Conservation (phyloP, 2,797 vertebrate genomes). For the Picus viridis region DNA sequence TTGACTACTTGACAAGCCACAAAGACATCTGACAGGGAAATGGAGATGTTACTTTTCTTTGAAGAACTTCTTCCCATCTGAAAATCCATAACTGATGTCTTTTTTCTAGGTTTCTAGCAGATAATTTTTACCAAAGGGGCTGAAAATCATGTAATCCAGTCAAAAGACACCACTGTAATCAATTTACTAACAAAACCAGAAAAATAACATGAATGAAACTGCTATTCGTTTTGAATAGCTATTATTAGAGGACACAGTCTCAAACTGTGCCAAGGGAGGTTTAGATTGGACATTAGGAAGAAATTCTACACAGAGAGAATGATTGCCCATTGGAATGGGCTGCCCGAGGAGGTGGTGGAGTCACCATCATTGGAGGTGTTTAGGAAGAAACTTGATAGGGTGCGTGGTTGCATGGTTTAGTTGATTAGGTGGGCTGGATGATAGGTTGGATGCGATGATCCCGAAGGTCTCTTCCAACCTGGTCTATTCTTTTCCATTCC, state of each 20-base stretch:
- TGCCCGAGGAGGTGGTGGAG: too few relatives aligned
- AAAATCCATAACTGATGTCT: background rate
- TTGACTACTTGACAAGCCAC: background rate
- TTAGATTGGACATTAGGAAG: too few relatives aligned
- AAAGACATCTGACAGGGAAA: background rate
- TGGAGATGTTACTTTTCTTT: background rate
- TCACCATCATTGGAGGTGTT: too few relatives aligned
- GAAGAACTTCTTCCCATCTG: background rate
- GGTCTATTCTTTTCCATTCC: too few relatives aligned
- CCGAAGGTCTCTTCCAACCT: too few relatives aligned
- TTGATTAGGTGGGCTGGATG: too few relatives aligned
- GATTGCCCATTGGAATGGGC: too few relatives aligned
- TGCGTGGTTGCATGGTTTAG: too few relatives aligned
- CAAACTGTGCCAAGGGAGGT: too few relatives aligned
- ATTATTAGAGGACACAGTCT: background rate
- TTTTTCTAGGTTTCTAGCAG: background rate
- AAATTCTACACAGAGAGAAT: too few relatives aligned
- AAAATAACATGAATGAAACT: background rate
- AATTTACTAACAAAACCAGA: background rate
- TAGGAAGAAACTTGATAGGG: too few relatives aligned
- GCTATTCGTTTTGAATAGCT: background rate
- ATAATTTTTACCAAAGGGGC: background rate
- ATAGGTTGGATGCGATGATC: too few relatives aligned
- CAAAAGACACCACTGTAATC: accelerated
- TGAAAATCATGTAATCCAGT: background rate